These are phyloP conservation scores for Callipepla californica DNA, from an alignment of 2,113 vertebrate species.

Conservation along the genomic window DNA sequence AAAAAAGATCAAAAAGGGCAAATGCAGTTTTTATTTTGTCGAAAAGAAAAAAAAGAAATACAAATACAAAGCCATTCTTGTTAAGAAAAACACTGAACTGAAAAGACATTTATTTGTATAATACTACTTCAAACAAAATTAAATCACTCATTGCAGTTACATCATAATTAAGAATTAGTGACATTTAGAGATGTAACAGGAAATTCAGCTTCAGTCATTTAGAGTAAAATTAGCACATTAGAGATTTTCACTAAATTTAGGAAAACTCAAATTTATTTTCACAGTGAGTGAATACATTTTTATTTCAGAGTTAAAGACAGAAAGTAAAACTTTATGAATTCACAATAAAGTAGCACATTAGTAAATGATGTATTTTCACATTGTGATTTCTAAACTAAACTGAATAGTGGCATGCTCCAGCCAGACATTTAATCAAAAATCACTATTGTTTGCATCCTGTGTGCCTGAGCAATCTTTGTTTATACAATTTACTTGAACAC, in stretches of 20 bases:
- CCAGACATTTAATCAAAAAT: not conserved
- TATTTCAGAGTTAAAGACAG: not conserved
- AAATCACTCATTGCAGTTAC: not conserved
- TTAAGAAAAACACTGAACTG: not conserved
- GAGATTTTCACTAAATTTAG: not conserved
- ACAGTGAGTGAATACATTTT: not conserved
- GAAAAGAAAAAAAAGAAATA: not conserved
- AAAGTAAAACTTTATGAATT: not conserved
- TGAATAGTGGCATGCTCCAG: not conserved
- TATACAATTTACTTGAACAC: not conserved
- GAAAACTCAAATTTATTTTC: not conserved
- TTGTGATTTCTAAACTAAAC: not conserved
- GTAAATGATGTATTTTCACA: not conserved
- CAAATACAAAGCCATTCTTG: not conserved
- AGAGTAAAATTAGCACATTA: not conserved
- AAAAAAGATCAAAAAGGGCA: slow-evolving; percentile 3
- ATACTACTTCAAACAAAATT: not conserved
- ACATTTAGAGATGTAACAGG: not conserved
- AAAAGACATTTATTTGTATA: not conserved
- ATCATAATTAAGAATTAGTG: slow-evolving; percentile 12
- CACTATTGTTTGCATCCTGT: rapidly evolving
- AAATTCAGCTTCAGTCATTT: slow-evolving; percentile 9
- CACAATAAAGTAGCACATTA: not conserved
- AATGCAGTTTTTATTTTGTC: slow-evolving; percentile 25
- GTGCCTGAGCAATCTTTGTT: not conserved